These are phyloP conservation scores for Stomatorhinus walkeri DNA, from an alignment of 2,797 vertebrate genomes.

Conservation along the genomic window DNA sequence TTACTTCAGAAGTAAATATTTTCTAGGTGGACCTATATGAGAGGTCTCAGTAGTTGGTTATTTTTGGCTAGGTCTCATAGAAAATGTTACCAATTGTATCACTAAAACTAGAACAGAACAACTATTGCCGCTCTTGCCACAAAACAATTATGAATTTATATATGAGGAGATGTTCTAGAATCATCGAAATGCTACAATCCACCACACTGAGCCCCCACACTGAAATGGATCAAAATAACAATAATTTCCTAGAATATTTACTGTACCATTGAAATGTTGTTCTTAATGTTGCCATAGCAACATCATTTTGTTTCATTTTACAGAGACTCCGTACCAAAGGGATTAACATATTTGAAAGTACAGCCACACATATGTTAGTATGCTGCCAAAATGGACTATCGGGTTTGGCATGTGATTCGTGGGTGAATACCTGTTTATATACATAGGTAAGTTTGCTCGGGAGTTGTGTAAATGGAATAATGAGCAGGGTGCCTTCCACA, in stretches of 20 bases:
- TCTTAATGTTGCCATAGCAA: neutral
- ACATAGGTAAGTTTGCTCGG: constrained; percentile 25
- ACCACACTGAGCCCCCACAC: neutral
- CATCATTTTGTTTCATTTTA: neutral
- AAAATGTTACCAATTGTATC: neutral
- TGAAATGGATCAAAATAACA: neutral
- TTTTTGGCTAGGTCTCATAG: neutral
- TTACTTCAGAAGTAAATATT: neutral
- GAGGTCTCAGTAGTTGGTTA: neutral
- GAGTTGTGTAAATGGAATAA: constrained; percentile 33
- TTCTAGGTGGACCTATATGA: neutral
- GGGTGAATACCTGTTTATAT: constrained; percentile 13
- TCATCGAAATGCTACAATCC: neutral
- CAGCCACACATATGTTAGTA: neutral
- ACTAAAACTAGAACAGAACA: neutral
- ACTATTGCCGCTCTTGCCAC: neutral
- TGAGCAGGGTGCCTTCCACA: constrained; percentile 45
- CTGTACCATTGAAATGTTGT: constrained; percentile 1
- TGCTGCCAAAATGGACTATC: neutral
- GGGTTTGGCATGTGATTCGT: neutral
- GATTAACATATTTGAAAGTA: neutral
- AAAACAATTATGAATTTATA: neutral
- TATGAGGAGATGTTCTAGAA: neutral
- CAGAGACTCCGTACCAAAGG: neutral
- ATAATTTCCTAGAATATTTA: neutral